Base-by-base conservation (phyloP, 2,797 vertebrate genomes). In the Ispidina picta region DNA sequence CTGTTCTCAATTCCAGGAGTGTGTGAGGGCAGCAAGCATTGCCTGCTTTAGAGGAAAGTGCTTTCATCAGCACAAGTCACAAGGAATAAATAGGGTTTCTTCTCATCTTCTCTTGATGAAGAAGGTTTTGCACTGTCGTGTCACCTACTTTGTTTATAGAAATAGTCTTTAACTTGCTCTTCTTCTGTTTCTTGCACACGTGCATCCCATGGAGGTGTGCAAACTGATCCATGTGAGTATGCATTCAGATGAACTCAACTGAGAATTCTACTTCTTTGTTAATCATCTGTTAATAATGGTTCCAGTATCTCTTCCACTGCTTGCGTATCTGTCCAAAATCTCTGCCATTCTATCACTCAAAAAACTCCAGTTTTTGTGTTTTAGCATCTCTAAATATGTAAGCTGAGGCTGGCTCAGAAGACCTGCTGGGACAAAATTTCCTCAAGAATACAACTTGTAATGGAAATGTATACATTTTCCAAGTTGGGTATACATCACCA, bases 11-110 rank as follows among this genome's bases (percentile, higher is more conserved):
- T 92, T 95, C 85, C 73, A 56, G 64, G 41, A 92, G 71, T 16
- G 64, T 81, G 75, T 77, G 92, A 92, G 90, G 83, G 91, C 85
- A 95, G 85, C 65, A 73, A 94, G 66, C 63, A 56, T 8, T 52
- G 80, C 70, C 66, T 83, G 66, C 70, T 89, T 85, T 60, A 59
- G 52, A 83, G 87, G 70, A 88, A 93, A 87, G 33, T 35, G 26
- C 70, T 95, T 89, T 90, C 83, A 94, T 94, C 92, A 88, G 56
- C 19, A 5, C 66, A 79, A 95, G 76, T 89, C 92, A 88, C 80
- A 91, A 80, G 44, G 52, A 87, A 90, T 89, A 89, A 52, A 88
- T 81, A 48, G 69, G 0, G 0, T 69, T 85, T 75, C 66, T 92
- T 86, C 70, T 89, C 88, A 81, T 60, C 70, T 63, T 25, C 48